A percentile compares a stretch with the other conserved stretches of the same genome.
These are phyloP conservation scores for Drosophila colorata DNA, from an alignment of 2,888 invertebrate species.

Conservation along the genomic window DNA sequence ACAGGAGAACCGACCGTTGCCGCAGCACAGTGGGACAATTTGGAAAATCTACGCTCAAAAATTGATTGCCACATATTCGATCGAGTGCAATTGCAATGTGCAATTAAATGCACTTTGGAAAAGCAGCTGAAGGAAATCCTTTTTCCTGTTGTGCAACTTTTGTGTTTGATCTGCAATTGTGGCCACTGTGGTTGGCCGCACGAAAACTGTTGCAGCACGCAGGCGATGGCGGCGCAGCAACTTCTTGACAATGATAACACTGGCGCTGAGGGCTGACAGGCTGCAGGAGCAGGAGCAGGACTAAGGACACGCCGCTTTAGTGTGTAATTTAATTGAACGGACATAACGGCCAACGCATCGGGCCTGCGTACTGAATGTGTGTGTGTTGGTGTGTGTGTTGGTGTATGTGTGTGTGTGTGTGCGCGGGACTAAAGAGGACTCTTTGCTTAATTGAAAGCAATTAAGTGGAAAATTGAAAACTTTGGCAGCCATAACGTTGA, in stretches of 20 bases:
- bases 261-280: slow-evolving; percentile 45
- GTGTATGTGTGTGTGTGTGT: slow-evolving; percentile 13
- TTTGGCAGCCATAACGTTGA: slow-evolving; percentile 80
- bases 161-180: neutral
- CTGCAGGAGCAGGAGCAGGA: slow-evolving; percentile 39
- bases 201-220: slow-evolving; percentile 60
- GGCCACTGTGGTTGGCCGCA: slow-evolving; percentile 37
- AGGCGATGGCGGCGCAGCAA: no score
- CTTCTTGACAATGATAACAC: slow-evolving; percentile 79
- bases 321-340: slow-evolving; percentile 80
- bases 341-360: slow-evolving; percentile 67
- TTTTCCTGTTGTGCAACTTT: neutral
- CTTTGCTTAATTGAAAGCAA: slow-evolving; percentile 81
- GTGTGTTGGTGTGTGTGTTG: slow-evolving; percentile 2
- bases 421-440: slow-evolving; percentile 72
- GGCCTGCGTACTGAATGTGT: slow-evolving; percentile 16
- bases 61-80: no score
- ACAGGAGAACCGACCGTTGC: slow-evolving; percentile 31
- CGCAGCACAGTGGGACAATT: slow-evolving; percentile 39
- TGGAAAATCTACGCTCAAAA: neutral
- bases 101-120: no score
- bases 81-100: no score
- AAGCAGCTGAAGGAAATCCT: no score
- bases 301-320: slow-evolving; percentile 69
- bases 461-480: slow-evolving; percentile 80